Evolutionary conservation across 1,140 invertebrate species (phyloP).

Genomic region (Apis florea): DNA sequence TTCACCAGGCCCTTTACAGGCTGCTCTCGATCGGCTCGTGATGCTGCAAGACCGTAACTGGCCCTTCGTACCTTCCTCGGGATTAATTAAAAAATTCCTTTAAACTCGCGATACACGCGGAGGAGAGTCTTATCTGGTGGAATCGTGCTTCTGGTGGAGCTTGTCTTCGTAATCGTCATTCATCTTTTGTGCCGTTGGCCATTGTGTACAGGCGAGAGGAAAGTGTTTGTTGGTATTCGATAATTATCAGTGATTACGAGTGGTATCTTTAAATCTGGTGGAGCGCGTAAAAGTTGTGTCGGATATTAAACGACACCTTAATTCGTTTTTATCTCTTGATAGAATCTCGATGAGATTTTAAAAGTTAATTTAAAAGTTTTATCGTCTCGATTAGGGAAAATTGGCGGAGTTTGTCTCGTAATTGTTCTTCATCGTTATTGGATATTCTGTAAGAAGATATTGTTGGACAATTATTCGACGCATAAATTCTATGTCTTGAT

Average conservation of each 20-base stretch:
- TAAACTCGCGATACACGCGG: conserved; percentile 28
- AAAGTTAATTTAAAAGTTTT: no score
- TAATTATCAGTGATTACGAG: neutral
- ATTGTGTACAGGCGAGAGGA: neutral
- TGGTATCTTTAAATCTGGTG: no score
- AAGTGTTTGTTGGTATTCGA: neutral
- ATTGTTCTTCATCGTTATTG: no score
- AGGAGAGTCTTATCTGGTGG: conserved; percentile 17
- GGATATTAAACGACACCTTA: no score
- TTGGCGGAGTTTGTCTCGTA: no score
- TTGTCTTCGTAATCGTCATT: neutral
- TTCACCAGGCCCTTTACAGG: neutral
- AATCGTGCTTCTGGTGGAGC: neutral
- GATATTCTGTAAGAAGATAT: no score
- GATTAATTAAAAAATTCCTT: conserved; percentile 55
- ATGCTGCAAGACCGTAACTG: conserved; percentile 36
- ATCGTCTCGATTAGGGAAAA: no score
- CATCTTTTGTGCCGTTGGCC: neutral
- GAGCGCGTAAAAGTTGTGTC: no score
- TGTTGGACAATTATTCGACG: no score
- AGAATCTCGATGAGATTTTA: no score
- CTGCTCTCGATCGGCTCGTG: conserved; percentile 38
- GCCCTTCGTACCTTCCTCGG: conserved; percentile 23
- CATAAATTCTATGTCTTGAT: no score
- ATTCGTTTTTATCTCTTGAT: no score